These are phyloP conservation scores for Rhamnusium bicolor DNA, from an alignment of 2,888 invertebrate genomes.

Conservation along the genomic window DNA sequence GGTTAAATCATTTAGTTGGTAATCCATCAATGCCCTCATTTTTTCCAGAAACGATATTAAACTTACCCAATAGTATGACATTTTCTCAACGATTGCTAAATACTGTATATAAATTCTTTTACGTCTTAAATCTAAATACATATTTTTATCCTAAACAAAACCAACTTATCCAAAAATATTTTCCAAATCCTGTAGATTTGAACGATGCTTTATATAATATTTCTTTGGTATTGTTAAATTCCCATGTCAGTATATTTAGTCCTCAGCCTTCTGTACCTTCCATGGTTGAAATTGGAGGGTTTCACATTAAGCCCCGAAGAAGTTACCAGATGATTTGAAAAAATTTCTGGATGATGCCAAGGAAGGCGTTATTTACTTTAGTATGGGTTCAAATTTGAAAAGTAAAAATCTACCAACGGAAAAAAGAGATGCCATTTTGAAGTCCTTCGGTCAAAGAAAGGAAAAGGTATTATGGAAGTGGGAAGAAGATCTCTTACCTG, in stretches of 20 bases:
- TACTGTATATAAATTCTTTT: conserved; percentile 59
- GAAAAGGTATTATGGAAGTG: conserved; percentile 82
- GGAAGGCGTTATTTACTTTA: conserved; percentile 72
- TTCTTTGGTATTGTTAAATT: conserved; percentile 61
- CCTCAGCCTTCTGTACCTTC: conserved; percentile 73
- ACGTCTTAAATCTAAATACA: conserved; percentile 46
- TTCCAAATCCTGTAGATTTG: conserved; percentile 51
- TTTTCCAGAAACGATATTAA: conserved; percentile 71
- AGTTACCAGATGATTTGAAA: conserved; percentile 53
- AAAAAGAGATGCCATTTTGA: conserved; percentile 73
- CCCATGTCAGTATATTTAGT: conserved; percentile 72
- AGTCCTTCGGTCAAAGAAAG: conserved; percentile 75
- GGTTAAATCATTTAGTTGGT: conserved; percentile 58
- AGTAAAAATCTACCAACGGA: conserved; percentile 73
- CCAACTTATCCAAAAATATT: conserved; percentile 52
- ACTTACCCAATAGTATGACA: conserved; percentile 70
- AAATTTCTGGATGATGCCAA: conserved; percentile 50
- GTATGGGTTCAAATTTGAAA: conserved; percentile 76
- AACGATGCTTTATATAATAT: conserved; percentile 51
- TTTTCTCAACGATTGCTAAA: conserved; percentile 75
- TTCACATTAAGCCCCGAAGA: conserved; percentile 66
- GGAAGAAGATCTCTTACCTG: conserved; percentile 74
- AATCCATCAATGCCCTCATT: conserved; percentile 72
- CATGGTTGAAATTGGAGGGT: conserved; percentile 74
- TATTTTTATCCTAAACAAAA: conserved; percentile 52